Evolutionary conservation across 2,797 vertebrate genomes (phyloP), one percentile per base, ranked within the genome.

Genomic region (Alca torda): DNA sequence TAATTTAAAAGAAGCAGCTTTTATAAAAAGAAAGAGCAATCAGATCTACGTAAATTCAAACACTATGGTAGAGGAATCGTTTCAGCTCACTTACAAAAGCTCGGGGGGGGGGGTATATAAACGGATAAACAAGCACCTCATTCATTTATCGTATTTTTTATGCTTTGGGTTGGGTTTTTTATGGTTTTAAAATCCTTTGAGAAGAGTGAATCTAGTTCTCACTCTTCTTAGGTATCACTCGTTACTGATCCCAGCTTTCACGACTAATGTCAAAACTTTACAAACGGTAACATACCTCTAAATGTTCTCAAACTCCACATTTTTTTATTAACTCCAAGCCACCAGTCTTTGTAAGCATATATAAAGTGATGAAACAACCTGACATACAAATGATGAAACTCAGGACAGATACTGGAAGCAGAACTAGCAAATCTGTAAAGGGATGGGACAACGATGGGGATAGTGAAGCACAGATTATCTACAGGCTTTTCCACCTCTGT

Each of bases 401-500:
- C 37, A 9, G 21, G n/a, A n/a, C 21, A 78, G 33, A 19, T 25
- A 17, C 0, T 17, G 26, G 13, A 24, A 89, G 11, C 59, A 60
- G 56, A 89, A 35, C 41, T 31, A 26, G 24, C 16, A 70, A 33
- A 74, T 15, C 37, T 70, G 65, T 48, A 78, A 59, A 70, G 13
- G 13, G 9, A 19, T 51, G 17, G 35, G 30, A 63, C 63, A 63
- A 30, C 0, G 0, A 63, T 5, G 18, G n/a, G n/a, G 24, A 51
- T 3, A 51, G 26, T 7, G 7, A 84, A 73, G 9, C 45, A 57
- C 41, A 45, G 19, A 50, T 11, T 28, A 41, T 39, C 54, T 46
- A 18, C 30, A 80, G 51, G 0, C 3, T 46, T 80, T 73, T 82
- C 35, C 19, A 68, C 24, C n/a, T 61, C 45, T 56, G 13, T 16